phyloP scores from a whole-genome alignment of 2,113 vertebrate species.

The Garra rufa region DNA sequence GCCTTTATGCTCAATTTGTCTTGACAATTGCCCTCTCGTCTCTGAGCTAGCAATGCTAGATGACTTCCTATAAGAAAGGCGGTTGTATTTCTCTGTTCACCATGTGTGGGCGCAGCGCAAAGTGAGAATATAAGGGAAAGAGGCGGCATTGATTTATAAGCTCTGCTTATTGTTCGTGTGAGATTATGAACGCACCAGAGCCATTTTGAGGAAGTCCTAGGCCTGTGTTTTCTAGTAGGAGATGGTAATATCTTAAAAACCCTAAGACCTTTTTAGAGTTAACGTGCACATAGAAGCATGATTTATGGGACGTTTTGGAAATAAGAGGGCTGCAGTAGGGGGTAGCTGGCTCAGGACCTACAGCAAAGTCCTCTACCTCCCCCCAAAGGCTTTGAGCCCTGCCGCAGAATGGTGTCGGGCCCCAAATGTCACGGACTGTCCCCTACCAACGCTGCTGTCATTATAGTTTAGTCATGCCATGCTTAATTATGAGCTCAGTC shows the following conservation, averaged over 20 bases:
- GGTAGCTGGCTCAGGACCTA: slow-evolving; percentile 69
- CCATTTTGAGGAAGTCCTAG: not conserved
- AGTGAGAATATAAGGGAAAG: slow-evolving; percentile 40
- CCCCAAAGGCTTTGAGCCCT: slow-evolving; percentile 69
- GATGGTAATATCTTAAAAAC: not conserved
- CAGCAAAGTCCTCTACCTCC: slow-evolving; percentile 62
- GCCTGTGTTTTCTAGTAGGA: not conserved
- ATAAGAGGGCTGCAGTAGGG: slow-evolving; percentile 6
- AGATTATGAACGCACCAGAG: not conserved
- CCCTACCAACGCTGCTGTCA: slow-evolving; percentile 38
- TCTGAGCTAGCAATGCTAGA: slow-evolving; percentile 48
- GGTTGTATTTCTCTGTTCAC: slow-evolving; percentile 51
- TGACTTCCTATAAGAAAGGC: slow-evolving; percentile 56
- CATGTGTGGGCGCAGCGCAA: slow-evolving; percentile 57
- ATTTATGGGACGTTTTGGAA: slow-evolving; percentile 35
- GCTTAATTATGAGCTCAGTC: slow-evolving; percentile 71
- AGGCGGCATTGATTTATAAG: slow-evolving; percentile 55
- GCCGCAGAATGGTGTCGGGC: slow-evolving; percentile 74
- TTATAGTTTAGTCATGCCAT: slow-evolving; percentile 64
- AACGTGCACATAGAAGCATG: slow-evolving; percentile 5
- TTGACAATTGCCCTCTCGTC: slow-evolving; percentile 58
- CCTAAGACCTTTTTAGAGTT: not conserved
- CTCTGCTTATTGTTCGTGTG: slow-evolving; percentile 37
- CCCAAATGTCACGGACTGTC: slow-evolving; percentile 75
- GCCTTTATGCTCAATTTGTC: slow-evolving; percentile 63